These are phyloP conservation scores for Cyprinodon tularosa DNA, from an alignment of 2,113 vertebrate species.

Conservation along the genomic window DNA sequence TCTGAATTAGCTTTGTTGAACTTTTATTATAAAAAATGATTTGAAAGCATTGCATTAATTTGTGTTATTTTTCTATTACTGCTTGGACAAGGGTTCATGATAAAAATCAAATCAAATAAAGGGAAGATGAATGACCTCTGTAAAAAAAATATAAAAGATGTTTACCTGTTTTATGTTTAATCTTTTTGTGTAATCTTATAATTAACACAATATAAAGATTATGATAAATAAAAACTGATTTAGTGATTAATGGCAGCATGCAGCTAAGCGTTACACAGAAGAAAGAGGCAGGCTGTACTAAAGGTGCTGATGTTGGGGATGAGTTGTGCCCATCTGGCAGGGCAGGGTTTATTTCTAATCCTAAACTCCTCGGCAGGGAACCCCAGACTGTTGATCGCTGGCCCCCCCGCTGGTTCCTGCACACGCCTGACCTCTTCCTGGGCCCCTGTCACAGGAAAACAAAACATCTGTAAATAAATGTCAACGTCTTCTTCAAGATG, in stretches of 20 bases:
- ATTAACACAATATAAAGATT: background rate
- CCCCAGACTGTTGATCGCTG: conserved; percentile 92
- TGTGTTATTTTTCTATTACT: background rate
- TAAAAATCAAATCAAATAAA: too few relatives aligned
- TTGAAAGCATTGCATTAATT: background rate
- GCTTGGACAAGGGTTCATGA: background rate
- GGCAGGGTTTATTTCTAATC: conserved; percentile 95
- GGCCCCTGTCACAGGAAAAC: conserved; percentile 44
- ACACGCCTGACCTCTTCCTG: conserved; percentile 83
- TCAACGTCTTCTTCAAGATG: conserved; percentile 1
- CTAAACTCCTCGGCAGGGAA: conserved; percentile 91
- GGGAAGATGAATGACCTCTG: too few relatives aligned
- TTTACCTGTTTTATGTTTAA: background rate
- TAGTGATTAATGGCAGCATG: conserved; percentile 1
- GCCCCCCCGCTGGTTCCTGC: conserved; percentile 69
- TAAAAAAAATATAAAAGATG: too few relatives aligned
- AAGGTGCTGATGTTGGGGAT: conserved; percentile 75
- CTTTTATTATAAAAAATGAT: background rate
- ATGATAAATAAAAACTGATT: background rate
- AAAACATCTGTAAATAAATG: conserved; percentile 34
- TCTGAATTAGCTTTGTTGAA: background rate
- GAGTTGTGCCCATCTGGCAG: conserved; percentile 94
- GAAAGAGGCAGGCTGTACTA: conserved; percentile 36
- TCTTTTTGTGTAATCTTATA: background rate
- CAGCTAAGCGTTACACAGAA: conserved; percentile 15